phyloP scores from a whole-genome alignment of 1,140 invertebrate species.

The Lepidurus couesii region DNA sequence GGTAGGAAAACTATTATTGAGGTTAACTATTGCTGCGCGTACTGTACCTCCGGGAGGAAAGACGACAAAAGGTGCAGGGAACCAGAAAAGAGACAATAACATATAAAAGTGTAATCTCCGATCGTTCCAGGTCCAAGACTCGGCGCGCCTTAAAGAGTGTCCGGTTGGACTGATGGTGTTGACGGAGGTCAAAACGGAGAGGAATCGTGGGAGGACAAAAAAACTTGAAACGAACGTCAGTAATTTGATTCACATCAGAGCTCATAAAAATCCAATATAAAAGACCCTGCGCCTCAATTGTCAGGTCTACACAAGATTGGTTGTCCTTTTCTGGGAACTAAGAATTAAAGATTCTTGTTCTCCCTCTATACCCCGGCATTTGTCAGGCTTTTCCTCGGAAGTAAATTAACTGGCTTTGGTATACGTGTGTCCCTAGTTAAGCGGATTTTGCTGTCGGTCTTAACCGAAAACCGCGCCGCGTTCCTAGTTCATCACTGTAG shows the following conservation, averaged over 20 bases:
- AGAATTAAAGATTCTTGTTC: too few species aligned
- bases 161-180: background rate
- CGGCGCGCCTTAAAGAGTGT: background rate
- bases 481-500: background rate
- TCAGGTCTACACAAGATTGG: too few species aligned
- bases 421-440: background rate
- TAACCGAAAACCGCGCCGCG: background rate
- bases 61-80: background rate
- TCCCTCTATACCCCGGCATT: background rate
- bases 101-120: constrained; percentile 6
- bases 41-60: background rate
- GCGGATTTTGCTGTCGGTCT: background rate
- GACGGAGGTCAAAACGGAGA: too few species aligned
- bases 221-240: too few species aligned
- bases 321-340: too few species aligned
- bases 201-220: too few species aligned
- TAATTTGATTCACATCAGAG: too few species aligned
- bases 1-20: too few species aligned
- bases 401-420: constrained; percentile 7
- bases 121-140: background rate
- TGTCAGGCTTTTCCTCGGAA: background rate
- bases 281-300: too few species aligned
- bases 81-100: constrained; percentile 11
- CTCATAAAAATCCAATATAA: too few species aligned
- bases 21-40: background rate